Conservation (phyloP, 2,888 invertebrate genomes). For the Cheilosia grossa region DNA sequence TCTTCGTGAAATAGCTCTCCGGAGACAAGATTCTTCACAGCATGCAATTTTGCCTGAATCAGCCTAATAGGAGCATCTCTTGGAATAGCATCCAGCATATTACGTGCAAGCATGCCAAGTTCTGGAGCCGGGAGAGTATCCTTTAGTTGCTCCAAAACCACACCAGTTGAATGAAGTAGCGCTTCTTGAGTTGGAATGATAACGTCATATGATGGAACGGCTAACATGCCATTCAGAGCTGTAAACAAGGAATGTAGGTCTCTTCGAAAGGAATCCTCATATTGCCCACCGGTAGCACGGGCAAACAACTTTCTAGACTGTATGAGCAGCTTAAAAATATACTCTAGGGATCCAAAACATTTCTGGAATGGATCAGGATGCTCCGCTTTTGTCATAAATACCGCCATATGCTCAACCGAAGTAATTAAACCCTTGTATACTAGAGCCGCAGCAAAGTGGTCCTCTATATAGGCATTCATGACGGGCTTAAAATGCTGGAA, state of each 20-base stretch:
- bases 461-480: conserved; percentile 96
- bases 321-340: conserved; percentile 96
- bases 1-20: conserved; percentile 89
- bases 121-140: conserved; percentile 90
- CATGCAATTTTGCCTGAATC: conserved; percentile 91
- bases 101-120: conserved; percentile 89
- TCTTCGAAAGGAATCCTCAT: conserved; percentile 92
- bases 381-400: conserved; percentile 92
- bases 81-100: conserved; percentile 90
- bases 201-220: conserved; percentile 88
- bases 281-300: conserved; percentile 93
- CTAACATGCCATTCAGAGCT: conserved; percentile 90
- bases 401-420: conserved; percentile 95
- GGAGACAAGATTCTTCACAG: conserved; percentile 91
- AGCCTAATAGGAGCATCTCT: conserved; percentile 86
- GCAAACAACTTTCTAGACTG: conserved; percentile 93
- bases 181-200: conserved; percentile 92
- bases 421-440: conserved; percentile 96
- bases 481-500: conserved; percentile 98
- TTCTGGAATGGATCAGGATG: conserved; percentile 95
- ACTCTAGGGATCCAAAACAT: conserved; percentile 94
- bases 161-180: conserved; percentile 91
- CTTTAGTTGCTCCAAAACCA: conserved; percentile 92
- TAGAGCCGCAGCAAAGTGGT: conserved; percentile 96
- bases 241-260: conserved; percentile 92